Evolutionary conservation across 2,888 invertebrate genomes (phyloP).

Genomic region (Tenthredo notha): DNA sequence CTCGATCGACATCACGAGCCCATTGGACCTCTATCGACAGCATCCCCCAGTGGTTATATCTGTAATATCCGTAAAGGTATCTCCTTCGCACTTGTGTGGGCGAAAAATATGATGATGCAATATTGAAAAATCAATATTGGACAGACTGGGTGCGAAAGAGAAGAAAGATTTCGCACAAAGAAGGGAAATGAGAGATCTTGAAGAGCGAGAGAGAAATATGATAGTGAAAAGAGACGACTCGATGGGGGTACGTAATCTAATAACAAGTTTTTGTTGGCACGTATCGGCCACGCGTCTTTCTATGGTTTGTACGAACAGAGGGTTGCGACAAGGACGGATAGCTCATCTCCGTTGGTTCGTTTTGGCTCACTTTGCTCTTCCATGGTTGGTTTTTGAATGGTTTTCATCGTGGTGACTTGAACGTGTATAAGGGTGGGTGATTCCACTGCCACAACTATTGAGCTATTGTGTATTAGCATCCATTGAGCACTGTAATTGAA

Average conservation of each 20-base stretch:
- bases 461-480: constrained; percentile 78
- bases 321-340: constrained; percentile 63
- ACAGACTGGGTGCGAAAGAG: constrained; percentile 40
- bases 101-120: constrained; percentile 51
- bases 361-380: constrained; percentile 64
- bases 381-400: constrained; percentile 39
- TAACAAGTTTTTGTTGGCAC: constrained; percentile 76
- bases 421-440: not conserved
- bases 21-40: constrained; percentile 25
- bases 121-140: constrained; percentile 61
- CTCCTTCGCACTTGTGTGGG: constrained; percentile 32
- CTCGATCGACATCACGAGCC: constrained; percentile 34
- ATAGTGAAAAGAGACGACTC: constrained; percentile 25
- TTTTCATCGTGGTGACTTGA: not conserved
- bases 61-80: constrained; percentile 40
- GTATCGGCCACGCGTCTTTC: constrained; percentile 72
- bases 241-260: constrained; percentile 74
- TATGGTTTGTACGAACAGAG: constrained; percentile 60
- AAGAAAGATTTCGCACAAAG: not conserved
- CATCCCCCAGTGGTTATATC: constrained; percentile 34
- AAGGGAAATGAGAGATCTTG: constrained; percentile 38
- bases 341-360: constrained; percentile 61
- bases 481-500: constrained; percentile 77
- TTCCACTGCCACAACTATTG: constrained; percentile 31
- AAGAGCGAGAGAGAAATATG: constrained; percentile 25